Evolutionary conservation across 37 sponge, comb jelly and placozoan species (phyloP).

Genomic region (Axinella damicornis): DNA sequence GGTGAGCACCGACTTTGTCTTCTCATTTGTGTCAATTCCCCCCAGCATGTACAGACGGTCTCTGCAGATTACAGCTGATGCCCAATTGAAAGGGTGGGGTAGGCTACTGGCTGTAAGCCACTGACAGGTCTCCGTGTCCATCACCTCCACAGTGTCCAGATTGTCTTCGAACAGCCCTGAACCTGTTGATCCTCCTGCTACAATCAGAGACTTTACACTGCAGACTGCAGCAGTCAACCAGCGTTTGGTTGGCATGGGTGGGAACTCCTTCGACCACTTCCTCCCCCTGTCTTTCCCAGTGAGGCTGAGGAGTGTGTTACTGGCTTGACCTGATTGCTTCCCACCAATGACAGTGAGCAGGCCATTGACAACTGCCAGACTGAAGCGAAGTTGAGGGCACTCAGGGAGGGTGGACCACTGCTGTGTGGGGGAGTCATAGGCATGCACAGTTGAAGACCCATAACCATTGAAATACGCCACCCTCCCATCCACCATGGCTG

Average conservation of each 20-base stretch:
- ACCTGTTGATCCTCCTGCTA: constrained; percentile 17
- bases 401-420: neutral
- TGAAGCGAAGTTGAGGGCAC: constrained; percentile 3
- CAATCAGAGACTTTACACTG: neutral
- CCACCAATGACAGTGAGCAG: constrained; percentile 31
- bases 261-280: constrained; percentile 3
- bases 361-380: neutral
- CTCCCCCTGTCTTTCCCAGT: neutral
- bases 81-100: neutral
- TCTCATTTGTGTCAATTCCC: too few relatives aligned
- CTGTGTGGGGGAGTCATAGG: too few relatives aligned
- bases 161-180: neutral
- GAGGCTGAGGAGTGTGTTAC: constrained; percentile 1
- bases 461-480: too few relatives aligned
- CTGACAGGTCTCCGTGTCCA: neutral
- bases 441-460: too few relatives aligned
- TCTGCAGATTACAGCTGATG: neutral
- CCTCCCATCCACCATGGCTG: too few relatives aligned
- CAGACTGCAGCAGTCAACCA: neutral
- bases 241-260: constrained; percentile 32
- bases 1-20: too few relatives aligned
- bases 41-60: neutral
- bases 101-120: neutral
- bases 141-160: constrained; percentile 3
- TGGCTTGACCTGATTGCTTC: neutral